Conservation (phyloP, 2,113 vertebrate genomes). For the Oplegnathus fasciatus region DNA sequence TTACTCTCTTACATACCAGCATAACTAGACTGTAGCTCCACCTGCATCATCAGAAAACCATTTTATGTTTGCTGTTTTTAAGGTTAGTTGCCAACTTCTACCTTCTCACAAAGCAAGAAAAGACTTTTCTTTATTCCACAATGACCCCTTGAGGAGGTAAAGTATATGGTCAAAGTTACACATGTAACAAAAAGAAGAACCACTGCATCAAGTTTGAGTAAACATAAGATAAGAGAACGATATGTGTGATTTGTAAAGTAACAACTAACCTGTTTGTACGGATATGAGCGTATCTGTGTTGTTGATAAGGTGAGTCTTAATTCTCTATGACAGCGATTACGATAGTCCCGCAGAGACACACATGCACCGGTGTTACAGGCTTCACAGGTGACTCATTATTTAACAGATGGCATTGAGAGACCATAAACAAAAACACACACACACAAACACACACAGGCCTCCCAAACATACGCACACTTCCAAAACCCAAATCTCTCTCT, state of each 20-base stretch:
- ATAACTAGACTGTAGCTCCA: background rate
- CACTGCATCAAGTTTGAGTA: background rate
- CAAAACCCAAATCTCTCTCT: constrained; percentile 39
- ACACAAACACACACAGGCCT: constrained; percentile 13
- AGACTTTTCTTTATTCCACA: background rate
- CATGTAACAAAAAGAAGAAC: background rate
- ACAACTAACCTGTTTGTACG: background rate
- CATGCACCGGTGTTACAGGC: constrained; percentile 8
- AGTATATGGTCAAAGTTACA: background rate
- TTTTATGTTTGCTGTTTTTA: no score
- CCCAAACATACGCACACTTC: constrained; percentile 27
- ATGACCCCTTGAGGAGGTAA: no score
- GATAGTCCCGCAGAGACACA: constrained; percentile 34
- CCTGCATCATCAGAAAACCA: no score
- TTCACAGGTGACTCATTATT: constrained; percentile 70
- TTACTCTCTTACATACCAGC: background rate
- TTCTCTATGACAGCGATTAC: constrained; percentile 42
- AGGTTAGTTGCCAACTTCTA: background rate
- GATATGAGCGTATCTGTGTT: background rate
- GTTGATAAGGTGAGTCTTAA: constrained; percentile 51
- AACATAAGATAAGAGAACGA: background rate
- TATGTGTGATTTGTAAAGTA: constrained; percentile 25
- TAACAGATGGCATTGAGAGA: constrained; percentile 68
- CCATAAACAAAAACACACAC: constrained; percentile 36
- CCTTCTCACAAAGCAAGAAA: background rate